These are phyloP conservation scores for Marisa cornuarietis DNA, from an alignment of 1,140 invertebrate genomes.

Conservation along the genomic window DNA sequence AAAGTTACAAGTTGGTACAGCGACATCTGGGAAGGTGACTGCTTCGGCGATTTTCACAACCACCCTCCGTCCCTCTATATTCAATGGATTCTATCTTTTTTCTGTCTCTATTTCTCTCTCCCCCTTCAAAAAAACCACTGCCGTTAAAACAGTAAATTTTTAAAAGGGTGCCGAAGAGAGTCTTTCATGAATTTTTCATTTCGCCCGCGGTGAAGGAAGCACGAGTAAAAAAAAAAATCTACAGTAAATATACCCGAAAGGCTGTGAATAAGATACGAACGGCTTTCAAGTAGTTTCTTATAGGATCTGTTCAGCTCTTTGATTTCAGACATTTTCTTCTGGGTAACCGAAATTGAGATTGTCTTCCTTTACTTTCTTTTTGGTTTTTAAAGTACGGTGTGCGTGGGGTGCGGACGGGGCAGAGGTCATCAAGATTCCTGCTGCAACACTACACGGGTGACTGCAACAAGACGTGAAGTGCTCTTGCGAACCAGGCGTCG, in stretches of 20 bases:
- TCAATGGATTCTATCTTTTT: neutral
- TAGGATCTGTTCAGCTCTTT: no score
- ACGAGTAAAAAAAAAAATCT: neutral
- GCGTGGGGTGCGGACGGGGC: no score
- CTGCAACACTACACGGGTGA: no score
- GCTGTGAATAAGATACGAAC: no score
- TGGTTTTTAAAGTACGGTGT: neutral
- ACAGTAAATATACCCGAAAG: neutral
- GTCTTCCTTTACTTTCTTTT: no score
- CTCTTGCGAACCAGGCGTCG: no score
- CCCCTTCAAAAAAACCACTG: neutral
- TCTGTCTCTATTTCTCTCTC: neutral
- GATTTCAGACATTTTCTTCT: no score
- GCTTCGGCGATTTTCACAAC: neutral
- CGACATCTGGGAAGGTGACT: neutral
- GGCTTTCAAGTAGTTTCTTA: no score
- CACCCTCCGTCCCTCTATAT: neutral
- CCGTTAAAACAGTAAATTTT: neutral
- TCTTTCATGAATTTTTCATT: neutral
- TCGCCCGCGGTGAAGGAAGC: neutral
- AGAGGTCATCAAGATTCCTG: neutral
- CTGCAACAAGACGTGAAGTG: no score
- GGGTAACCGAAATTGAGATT: no score
- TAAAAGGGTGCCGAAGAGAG: neutral
- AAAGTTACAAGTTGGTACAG: neutral